Evolutionary conservation across 2,888 invertebrate genomes (phyloP).

Genomic region (Pyrgus malvae): DNA sequence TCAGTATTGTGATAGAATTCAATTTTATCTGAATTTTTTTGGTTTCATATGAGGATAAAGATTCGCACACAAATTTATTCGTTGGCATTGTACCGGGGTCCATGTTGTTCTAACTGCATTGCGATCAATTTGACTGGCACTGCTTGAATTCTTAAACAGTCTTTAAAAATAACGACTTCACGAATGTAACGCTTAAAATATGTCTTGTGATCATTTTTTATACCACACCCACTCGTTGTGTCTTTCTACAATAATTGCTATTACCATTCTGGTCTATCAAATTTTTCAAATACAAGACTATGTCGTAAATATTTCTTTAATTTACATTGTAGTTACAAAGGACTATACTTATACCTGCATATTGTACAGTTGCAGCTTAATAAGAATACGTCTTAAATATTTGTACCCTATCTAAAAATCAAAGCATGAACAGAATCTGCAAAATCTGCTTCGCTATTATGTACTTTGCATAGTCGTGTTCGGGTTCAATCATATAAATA

Average conservation of each 20-base stretch:
- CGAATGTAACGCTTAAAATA: constrained; percentile 25
- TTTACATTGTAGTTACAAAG: no score
- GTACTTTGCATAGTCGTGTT: no score
- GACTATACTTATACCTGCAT: no score
- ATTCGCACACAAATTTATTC: constrained; percentile 55
- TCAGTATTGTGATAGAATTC: not conserved
- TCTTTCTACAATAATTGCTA: constrained; percentile 1
- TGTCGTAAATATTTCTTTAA: no score
- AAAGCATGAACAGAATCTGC: no score
- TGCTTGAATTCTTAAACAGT: constrained; percentile 59
- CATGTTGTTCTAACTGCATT: constrained; percentile 69
- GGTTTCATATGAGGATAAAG: constrained; percentile 33
- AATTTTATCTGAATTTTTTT: not conserved
- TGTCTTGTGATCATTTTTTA: constrained; percentile 19
- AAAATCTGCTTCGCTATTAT: no score
- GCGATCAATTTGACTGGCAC: constrained; percentile 70
- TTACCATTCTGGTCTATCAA: not conserved
- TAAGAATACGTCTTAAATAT: no score
- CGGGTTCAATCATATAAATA: no score
- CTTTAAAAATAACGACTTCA: constrained; percentile 24
- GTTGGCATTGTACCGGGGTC: constrained; percentile 62
- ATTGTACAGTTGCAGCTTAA: no score
- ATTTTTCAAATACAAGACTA: not conserved
- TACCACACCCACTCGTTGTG: not conserved
- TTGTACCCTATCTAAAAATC: no score